Evolutionary conservation across 2,113 vertebrate species (phyloP).

Genomic region (Athene noctua): DNA sequence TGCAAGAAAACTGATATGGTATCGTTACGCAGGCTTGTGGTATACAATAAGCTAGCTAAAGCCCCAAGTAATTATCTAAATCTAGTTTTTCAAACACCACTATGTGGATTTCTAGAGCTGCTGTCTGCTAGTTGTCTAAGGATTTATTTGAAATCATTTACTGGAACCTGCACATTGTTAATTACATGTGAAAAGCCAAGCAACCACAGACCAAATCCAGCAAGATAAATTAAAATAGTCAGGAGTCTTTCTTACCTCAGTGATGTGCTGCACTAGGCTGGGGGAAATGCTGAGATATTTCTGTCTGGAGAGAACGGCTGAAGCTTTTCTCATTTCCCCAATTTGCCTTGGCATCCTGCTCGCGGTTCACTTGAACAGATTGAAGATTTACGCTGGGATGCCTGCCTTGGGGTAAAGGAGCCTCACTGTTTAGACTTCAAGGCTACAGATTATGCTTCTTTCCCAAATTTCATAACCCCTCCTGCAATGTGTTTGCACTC

Average conservation of each 20-base stretch:
- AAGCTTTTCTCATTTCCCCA: background rate
- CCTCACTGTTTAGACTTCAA: background rate
- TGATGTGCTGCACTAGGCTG: background rate
- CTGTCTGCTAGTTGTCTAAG: background rate
- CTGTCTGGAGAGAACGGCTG: background rate
- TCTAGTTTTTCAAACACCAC: background rate
- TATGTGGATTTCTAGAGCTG: background rate
- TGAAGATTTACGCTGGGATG: background rate
- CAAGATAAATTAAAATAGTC: background rate
- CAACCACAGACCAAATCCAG: fast-evolving
- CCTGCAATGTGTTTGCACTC: background rate
- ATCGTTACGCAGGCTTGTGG: fast-evolving
- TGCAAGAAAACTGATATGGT: background rate
- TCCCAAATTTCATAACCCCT: background rate
- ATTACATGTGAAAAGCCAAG: background rate
- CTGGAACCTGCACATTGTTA: background rate
- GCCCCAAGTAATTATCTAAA: background rate
- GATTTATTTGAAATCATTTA: background rate
- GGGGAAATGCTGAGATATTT: background rate
- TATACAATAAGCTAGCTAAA: background rate
- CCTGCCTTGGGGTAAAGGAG: background rate
- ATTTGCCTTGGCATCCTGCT: background rate
- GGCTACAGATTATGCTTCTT: background rate
- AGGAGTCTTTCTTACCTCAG: background rate
- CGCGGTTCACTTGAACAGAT: background rate